Base-by-base conservation (phyloP, 1,140 invertebrate species). In the Caenorhabditis remanei region DNA sequence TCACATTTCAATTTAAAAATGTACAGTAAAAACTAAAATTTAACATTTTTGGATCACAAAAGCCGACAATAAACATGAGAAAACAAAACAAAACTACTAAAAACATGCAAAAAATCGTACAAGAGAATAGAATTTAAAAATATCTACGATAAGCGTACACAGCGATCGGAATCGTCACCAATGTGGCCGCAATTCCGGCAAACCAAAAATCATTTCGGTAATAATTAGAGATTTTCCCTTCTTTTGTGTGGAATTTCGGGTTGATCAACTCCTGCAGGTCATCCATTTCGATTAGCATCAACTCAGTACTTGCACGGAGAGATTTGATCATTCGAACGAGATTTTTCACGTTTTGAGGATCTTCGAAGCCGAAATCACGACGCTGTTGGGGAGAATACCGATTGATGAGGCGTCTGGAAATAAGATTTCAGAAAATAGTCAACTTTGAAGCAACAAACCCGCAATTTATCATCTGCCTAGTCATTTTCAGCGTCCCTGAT, bases 291-390 rank as follows among this genome's bases (percentile, higher is more conserved):
- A 79, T 21, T 0, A 79, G 71, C 71, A 79, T 50, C 9, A 79
- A 3, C 2, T 79, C 21, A 7, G 24, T 14, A 53, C 21, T 79
- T 1, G 46, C 43, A 48, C 71, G 71, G n/a, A 79, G 14, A 4
- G 46, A 9, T 53, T 8, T 19, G 46, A 79, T 79, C 46, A 79
- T 50, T 48, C n/a, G 71, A 9, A 53, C n/a, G 4, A 79, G 21
- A n/a, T 79, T 79, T 24, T 79, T 14, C 7, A 50, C 21, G 46
- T 79, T 79, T 24, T 24, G 5, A 43, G n/a, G 4, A 11, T 79
- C 71, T 7, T 79, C 46, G 21, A 79, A 79, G n/a, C 71, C 71
- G 9, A 79, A 24, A 50, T 79, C 40, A 46, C 46, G 71, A 79
- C 71, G 71, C 4, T 43, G 13, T 50, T 79, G 19, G n/a, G 21